A percentile compares a stretch with the other conserved stretches of the same genome.
Conservation (phyloP, 2,113 vertebrate genomes). For the Danionella cerebrum region DNA sequence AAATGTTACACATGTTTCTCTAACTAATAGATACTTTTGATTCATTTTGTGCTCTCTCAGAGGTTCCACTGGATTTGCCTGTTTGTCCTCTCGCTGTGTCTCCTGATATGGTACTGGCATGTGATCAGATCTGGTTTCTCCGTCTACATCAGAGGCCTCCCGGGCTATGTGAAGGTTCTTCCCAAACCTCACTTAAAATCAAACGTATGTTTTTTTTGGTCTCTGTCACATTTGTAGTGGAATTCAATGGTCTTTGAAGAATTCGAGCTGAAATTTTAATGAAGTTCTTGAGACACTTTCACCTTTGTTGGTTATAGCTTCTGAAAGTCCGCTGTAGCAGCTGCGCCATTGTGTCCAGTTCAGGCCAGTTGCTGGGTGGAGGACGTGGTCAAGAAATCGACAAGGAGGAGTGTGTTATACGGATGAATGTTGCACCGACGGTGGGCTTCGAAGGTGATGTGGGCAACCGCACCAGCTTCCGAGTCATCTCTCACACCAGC, state of each 20-base stretch:
- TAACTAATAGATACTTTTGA: too few species aligned
- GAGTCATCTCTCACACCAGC: constrained; percentile 87
- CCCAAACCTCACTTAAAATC: not conserved
- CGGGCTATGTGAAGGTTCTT: constrained; percentile 52
- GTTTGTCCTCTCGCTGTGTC: constrained; percentile 45
- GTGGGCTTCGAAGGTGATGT: constrained; percentile 77
- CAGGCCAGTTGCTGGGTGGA: constrained; percentile 85
- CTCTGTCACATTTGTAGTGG: not conserved
- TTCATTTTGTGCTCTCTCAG: constrained; percentile 32
- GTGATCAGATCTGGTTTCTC: constrained; percentile 23
- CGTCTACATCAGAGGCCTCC: constrained; percentile 32
- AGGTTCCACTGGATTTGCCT: constrained; percentile 47
- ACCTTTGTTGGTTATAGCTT: too few species aligned
- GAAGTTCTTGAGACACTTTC: too few species aligned
- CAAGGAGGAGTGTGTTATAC: constrained; percentile 71
- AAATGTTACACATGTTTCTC: too few species aligned
- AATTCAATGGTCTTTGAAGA: too few species aligned
- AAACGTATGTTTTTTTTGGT: not conserved
- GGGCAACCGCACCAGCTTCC: constrained; percentile 71
- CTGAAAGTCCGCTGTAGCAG: constrained; percentile 56
- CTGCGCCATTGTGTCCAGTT: constrained; percentile 89
- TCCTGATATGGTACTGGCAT: constrained; percentile 56
- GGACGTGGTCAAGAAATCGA: constrained; percentile 74
- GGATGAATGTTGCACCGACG: constrained; percentile 91
- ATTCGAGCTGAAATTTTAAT: too few species aligned